Conservation (phyloP, 2,797 vertebrate genomes). For the Sebastes hubbsi region DNA sequence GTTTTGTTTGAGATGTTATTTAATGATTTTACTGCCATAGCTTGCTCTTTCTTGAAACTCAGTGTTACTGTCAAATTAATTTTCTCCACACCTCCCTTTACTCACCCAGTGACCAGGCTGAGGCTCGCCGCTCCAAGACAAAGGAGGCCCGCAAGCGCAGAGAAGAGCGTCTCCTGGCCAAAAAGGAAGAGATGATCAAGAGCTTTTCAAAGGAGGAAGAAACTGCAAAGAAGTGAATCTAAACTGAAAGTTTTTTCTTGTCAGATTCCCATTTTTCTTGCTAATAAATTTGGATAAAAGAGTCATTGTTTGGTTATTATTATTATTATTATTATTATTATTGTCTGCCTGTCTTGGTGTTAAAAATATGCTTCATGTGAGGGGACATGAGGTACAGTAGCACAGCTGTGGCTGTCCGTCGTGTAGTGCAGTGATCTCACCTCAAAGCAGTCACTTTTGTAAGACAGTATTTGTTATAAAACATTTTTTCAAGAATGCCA, state of each 20-base stretch:
- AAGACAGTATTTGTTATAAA: background rate
- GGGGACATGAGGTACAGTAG: background rate
- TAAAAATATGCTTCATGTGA: background rate
- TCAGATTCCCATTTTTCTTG: constrained; percentile 16
- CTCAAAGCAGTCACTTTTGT: background rate
- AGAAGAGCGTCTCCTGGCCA: constrained; percentile 93
- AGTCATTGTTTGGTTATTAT: background rate
- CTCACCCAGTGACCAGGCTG: constrained; percentile 90
- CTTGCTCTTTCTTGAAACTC: background rate
- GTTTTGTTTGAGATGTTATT: too few relatives aligned
- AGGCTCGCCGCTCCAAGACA: constrained; percentile 95
- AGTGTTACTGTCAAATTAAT: background rate
- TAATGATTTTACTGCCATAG: background rate
- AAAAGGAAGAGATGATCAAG: constrained; percentile 98
- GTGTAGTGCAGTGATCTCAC: background rate
- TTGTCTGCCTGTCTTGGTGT: background rate
- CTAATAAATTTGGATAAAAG: constrained; percentile 69
- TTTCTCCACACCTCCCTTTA: background rate
- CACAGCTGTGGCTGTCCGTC: background rate
- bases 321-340: background rate
- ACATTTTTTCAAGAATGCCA: background rate
- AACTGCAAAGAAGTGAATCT: constrained; percentile 88
- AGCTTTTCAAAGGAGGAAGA: constrained; percentile 96
- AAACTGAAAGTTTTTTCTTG: background rate
- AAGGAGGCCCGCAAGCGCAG: constrained; percentile 95